Conservation (phyloP, 2,113 vertebrate species). For the Octodon degus region DNA sequence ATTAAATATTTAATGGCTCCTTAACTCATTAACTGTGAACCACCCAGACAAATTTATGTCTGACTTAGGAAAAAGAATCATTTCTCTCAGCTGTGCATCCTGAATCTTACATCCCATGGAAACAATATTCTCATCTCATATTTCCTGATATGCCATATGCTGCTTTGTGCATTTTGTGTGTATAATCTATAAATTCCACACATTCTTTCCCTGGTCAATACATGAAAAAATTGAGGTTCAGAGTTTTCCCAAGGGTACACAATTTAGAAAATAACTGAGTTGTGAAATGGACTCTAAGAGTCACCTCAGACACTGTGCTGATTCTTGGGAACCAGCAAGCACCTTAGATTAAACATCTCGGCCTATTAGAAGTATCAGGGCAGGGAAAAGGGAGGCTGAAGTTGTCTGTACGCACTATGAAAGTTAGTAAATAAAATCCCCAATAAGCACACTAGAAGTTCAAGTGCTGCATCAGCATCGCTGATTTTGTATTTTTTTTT, state of each 20-base stretch:
- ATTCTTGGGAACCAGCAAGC: not conserved
- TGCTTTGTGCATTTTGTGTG: not conserved
- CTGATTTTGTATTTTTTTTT: not conserved
- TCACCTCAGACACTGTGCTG: not conserved
- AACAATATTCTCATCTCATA: not conserved
- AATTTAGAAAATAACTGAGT: not conserved
- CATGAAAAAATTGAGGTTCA: not conserved
- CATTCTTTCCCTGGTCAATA: not conserved
- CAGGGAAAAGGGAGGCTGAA: not conserved
- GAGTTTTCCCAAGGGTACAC: not conserved
- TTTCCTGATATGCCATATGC: not conserved
- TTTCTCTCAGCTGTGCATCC: not conserved
- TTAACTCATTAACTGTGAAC: not conserved
- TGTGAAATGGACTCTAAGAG: not conserved
- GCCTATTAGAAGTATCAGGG: not conserved
- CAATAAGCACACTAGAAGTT: not conserved
- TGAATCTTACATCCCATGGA: not conserved
- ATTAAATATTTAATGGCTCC: not conserved
- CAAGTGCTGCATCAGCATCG: not conserved
- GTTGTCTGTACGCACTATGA: not conserved
- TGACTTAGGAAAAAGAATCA: not conserved
- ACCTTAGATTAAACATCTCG: no score
- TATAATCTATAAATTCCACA: not conserved
- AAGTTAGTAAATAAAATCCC: not conserved
- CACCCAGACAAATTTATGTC: not conserved